Evolutionary conservation across 2,797 vertebrate species (phyloP), one percentile per base, ranked within the genome.

Genomic region (Centropyge bicolor): DNA sequence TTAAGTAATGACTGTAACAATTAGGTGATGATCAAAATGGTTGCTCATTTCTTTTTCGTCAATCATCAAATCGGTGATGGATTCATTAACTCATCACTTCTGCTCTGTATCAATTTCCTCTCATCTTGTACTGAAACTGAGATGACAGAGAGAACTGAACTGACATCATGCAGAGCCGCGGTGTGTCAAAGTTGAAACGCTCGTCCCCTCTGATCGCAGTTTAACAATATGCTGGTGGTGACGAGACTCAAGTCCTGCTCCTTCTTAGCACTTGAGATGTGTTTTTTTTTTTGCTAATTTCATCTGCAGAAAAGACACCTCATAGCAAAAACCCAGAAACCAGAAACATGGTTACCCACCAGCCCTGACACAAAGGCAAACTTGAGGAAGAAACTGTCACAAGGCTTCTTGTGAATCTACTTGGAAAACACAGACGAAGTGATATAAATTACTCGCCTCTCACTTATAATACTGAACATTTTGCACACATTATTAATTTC

Each of bases 131-230:
- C 43, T 64, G 36, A 45, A 70, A n/a, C 60, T 35, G 35, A 61
- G 35, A 76, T 41, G 51, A 73, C 67, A 40, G 36, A 75, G 43
- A 7, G 60, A 83, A 68, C 48, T 35, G 14, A 64, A 63, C 1
- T 48, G 55, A 76, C 67, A 59, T 31, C 61, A 36, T 8, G 27
- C 48, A 57, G 61, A 73, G 6, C n/a, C 22, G 57, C 16, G 10
- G 19, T 16, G 24, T 63, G 40, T 43, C 38, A 57, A 31, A 48
- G 49, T 12, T 52, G 45, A 46, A 56, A 38, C 0, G 22, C 45
- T 59, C 60, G n/a, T 51, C 48, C 12, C 5, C 20, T 66, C 36
- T 41, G n/a, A 70, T 64, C 22, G 16, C 0, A 0, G 16, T 69
- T 40, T 14, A 66, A 45, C 52, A 40, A 20, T 19, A 17, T 17